Percentiles rank a stretch among this genome's conserved stretches.
Evolutionary conservation across 2,888 invertebrate species (phyloP).

Genomic region (Clusia tigrina): DNA sequence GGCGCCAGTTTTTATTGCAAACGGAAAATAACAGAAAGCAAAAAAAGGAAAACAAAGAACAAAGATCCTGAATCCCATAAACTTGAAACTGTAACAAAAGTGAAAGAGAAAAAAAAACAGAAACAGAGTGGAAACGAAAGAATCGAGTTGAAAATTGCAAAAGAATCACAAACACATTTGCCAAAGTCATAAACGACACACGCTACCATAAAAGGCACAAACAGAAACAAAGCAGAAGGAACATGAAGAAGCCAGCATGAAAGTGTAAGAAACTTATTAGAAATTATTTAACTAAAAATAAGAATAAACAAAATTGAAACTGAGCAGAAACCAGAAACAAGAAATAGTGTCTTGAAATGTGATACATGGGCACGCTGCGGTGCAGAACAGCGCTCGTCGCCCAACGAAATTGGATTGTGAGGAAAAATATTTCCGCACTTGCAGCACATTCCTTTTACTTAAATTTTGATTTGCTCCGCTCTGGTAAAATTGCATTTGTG

Average conservation of each 20-base stretch:
- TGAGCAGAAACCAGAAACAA: too few species aligned
- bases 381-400: conserved; percentile 19
- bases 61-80: conserved; percentile 23
- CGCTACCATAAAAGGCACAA: conserved; percentile 13
- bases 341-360: too few species aligned
- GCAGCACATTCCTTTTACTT: background rate
- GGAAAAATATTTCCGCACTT: conserved; percentile 21
- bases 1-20: conserved; percentile 26
- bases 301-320: background rate
- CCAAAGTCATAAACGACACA: conserved; percentile 17
- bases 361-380: background rate
- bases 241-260: background rate
- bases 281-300: background rate
- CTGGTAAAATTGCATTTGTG: conserved; percentile 23
- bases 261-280: conserved; percentile 2
- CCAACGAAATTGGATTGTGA: conserved; percentile 27
- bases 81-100: conserved; percentile 24
- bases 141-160: conserved; percentile 23
- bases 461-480: background rate
- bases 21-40: background rate
- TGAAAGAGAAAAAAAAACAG: conserved; percentile 19
- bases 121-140: conserved; percentile 20
- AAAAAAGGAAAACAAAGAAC: conserved; percentile 8
- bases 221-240: conserved; percentile 3
- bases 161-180: conserved; percentile 15